Percentiles rank a stretch among this genome's conserved stretches.
Conservation (phyloP, 2,113 vertebrate genomes). For the Sus scrofa region T2T-Sscrofa CM000812.6:12844001-12844500, state of each 20-base stretch:
- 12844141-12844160: background rate
- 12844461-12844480: background rate
- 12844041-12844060: background rate
- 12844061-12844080: background rate
- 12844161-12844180: background rate
- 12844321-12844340: background rate
- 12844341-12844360: background rate
- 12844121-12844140: background rate
- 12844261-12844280: background rate
- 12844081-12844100: background rate
- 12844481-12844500: background rate
- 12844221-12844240: background rate
- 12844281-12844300: background rate
- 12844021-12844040: background rate
- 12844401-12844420: background rate
- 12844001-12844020: background rate
- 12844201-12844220: background rate
- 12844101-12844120: background rate
- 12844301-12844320: background rate
- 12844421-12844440: background rate
- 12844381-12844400: background rate
- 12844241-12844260: background rate
- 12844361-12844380: conserved; percentile 10
- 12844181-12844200: background rate
- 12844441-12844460: background rate